Evolutionary conservation across 2,113 vertebrate species (phyloP).

Genomic region (Pangasianodon hypophthalmus): DNA sequence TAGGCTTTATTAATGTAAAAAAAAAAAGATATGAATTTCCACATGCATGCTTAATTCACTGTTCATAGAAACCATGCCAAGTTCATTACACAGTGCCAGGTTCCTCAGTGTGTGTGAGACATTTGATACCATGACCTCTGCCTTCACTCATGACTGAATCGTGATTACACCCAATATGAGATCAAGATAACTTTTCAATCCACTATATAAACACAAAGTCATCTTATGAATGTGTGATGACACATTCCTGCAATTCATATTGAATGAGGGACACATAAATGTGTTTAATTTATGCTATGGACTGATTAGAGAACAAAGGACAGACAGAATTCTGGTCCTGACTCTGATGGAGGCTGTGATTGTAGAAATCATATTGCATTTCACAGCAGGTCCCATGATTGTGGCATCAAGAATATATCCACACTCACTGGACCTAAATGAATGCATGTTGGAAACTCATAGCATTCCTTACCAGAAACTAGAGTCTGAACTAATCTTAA

Average conservation of each 20-base stretch:
- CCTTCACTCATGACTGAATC: background rate
- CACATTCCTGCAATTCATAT: background rate
- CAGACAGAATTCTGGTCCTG: background rate
- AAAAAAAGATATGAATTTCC: background rate
- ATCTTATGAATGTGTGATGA: background rate
- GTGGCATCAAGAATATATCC: background rate
- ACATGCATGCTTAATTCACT: conserved; percentile 12
- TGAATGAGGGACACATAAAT: background rate
- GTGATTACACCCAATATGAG: background rate
- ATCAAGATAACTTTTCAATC: background rate
- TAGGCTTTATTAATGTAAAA: conserved; percentile 33
- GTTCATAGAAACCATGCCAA: conserved; percentile 10
- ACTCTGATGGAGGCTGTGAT: no score
- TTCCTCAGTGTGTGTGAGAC: background rate
- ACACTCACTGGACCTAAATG: background rate
- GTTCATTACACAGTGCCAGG: background rate
- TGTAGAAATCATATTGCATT: background rate
- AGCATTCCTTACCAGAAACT: no score
- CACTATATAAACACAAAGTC: background rate
- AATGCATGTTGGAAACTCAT: no score
- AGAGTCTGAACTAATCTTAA: no score
- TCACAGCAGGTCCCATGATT: background rate
- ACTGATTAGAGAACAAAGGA: background rate
- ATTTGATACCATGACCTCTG: background rate
- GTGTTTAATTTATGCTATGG: background rate